These are phyloP conservation scores for Agrypnia vestita DNA, from an alignment of 1,140 invertebrate species.

Conservation along the genomic window DNA sequence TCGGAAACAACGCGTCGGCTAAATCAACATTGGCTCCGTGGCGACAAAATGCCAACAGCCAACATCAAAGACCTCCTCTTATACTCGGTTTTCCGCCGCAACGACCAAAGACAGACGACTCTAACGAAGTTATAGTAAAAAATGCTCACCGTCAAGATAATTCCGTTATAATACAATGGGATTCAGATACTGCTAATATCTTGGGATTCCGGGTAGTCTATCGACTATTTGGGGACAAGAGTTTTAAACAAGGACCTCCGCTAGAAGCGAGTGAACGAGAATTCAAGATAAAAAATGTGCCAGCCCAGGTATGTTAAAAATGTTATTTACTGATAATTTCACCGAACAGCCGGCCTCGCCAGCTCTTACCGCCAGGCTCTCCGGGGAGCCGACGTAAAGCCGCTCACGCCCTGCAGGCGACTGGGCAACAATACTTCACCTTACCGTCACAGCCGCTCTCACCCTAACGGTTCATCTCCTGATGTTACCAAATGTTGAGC, in stretches of 20 bases:
- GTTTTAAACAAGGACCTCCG: conserved; percentile 90
- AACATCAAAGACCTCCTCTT: conserved; percentile 78
- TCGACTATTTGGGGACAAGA: conserved; percentile 90
- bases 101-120: conserved; percentile 76
- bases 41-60: conserved; percentile 64
- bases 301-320: conserved; percentile 79
- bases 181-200: conserved; percentile 87
- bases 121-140: conserved; percentile 87
- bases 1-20: conserved; percentile 64
- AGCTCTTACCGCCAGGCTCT: no score
- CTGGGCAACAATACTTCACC: no score
- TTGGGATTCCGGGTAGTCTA: conserved; percentile 92
- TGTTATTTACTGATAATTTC: no score
- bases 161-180: conserved; percentile 93
- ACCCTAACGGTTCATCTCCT: no score
- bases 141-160: conserved; percentile 90
- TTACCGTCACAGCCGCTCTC: no score
- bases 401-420: no score
- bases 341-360: no score
- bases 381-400: no score
- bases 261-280: conserved; percentile 90
- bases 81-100: conserved; percentile 81
- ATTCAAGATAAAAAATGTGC: conserved; percentile 94
- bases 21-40: conserved; percentile 66
- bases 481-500: no score